Evolutionary conservation across 2,888 invertebrate genomes (phyloP).

Genomic region (Pachliopta kotzebuea): DNA sequence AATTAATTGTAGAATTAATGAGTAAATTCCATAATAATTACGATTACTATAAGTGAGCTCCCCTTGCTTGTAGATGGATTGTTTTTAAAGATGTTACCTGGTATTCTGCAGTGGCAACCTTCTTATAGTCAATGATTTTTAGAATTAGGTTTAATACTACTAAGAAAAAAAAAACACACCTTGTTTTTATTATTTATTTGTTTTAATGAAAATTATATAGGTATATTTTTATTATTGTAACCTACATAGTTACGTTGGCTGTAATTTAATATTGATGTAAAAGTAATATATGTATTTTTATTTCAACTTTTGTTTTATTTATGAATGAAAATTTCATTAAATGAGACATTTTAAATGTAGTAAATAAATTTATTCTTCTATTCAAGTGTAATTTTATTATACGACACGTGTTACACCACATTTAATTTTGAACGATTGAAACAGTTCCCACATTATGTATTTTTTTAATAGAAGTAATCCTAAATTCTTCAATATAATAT

Average conservation of each 20-base stretch:
- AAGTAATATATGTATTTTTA: conserved; percentile 82
- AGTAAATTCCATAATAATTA: conserved; percentile 76
- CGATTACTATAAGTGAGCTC: conserved; percentile 71
- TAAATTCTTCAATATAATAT: too few relatives aligned
- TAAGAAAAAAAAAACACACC: conserved; percentile 63
- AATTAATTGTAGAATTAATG: conserved; percentile 72
- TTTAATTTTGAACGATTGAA: background rate
- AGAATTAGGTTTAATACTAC: conserved; percentile 67
- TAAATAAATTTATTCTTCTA: background rate
- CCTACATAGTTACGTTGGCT: conserved; percentile 80
- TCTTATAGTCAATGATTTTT: conserved; percentile 76
- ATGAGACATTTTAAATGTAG: conserved; percentile 30
- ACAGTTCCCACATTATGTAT: background rate
- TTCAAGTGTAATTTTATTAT: background rate
- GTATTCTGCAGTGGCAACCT: conserved; percentile 65
- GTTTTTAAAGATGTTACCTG: conserved; percentile 75
- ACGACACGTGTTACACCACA: background rate
- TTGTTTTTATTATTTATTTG: conserved; percentile 81
- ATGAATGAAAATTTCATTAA: conserved; percentile 8
- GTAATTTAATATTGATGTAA: conserved; percentile 80
- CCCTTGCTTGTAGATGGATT: conserved; percentile 76
- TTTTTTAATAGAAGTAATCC: background rate
- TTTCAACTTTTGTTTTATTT: conserved; percentile 68
- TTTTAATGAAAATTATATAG: conserved; percentile 78
- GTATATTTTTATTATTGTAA: conserved; percentile 80